These are phyloP conservation scores for Allobates femoralis DNA, from an alignment of 2,797 vertebrate genomes.

Conservation along the genomic window DNA sequence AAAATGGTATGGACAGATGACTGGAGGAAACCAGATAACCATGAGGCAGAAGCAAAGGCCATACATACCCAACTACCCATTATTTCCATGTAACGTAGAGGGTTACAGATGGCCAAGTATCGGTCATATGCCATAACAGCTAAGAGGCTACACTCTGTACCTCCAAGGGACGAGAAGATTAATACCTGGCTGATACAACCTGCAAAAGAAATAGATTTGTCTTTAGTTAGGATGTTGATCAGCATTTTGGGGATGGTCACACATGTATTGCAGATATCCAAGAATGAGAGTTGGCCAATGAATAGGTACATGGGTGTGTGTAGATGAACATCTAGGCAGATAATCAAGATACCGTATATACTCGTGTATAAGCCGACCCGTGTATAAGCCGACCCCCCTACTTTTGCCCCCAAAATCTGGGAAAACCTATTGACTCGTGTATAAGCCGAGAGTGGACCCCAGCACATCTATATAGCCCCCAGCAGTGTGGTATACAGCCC, in stretches of 20 bases:
- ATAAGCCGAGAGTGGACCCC: too few relatives aligned
- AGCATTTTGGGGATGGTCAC: conserved; percentile 39
- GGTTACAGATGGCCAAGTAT: conserved; percentile 31
- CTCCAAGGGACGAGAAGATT: conserved; percentile 7
- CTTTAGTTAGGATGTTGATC: background rate
- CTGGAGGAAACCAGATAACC: conserved; percentile 13
- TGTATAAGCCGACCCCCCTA: too few relatives aligned
- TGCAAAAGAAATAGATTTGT: background rate
- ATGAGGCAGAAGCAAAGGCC: background rate
- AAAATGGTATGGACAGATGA: background rate
- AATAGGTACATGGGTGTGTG: conserved; percentile 38
- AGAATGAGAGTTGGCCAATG: conserved; percentile 26
- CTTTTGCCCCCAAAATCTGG: too few relatives aligned
- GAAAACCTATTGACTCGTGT: too few relatives aligned
- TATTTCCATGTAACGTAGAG: conserved; percentile 22
- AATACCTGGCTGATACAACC: conserved; percentile 35
- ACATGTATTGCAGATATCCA: conserved; percentile 23
- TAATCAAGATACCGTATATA: too few relatives aligned
- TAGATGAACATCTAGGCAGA: background rate
- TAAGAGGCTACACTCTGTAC: conserved; percentile 17
- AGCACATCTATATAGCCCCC: too few relatives aligned
- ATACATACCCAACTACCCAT: background rate
- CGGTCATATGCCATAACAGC: conserved; percentile 60
- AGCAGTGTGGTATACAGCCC: too few relatives aligned
- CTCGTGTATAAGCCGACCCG: too few relatives aligned